Conservation (phyloP, 2,113 vertebrate genomes). For the Eonycteris spelaea region DNA sequence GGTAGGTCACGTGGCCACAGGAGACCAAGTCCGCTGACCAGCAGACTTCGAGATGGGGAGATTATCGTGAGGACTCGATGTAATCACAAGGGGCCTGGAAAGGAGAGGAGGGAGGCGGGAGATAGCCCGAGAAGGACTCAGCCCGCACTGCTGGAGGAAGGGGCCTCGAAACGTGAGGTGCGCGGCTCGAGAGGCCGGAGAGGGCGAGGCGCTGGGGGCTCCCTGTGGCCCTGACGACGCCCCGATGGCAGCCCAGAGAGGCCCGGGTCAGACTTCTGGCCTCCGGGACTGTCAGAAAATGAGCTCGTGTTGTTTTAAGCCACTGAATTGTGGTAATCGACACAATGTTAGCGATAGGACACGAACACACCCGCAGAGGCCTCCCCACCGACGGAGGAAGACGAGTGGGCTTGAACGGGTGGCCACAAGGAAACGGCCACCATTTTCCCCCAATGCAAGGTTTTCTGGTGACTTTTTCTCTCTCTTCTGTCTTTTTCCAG, state of each 20-base stretch:
- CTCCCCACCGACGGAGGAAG: neutral
- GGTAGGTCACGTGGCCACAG: neutral
- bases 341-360: accelerated
- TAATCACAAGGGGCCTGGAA: neutral
- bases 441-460: neutral
- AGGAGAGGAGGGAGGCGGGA: neutral
- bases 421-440: neutral
- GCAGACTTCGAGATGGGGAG: neutral
- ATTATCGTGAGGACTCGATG: no score
- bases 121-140: no score
- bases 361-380: accelerated
- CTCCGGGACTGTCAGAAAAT: neutral
- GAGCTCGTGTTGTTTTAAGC: neutral
- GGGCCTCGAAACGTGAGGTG: accelerated
- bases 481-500: neutral
- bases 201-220: accelerated
- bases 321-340: neutral
- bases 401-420: neutral
- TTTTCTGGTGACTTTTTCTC: neutral
- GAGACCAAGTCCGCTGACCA: accelerated
- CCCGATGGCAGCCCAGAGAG: neutral
- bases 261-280: neutral
- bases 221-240: neutral
- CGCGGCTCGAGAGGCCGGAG: neutral
- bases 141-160: neutral